Conservation (phyloP, 1,140 invertebrate species). For the Eriocheir sinensis region DNA sequence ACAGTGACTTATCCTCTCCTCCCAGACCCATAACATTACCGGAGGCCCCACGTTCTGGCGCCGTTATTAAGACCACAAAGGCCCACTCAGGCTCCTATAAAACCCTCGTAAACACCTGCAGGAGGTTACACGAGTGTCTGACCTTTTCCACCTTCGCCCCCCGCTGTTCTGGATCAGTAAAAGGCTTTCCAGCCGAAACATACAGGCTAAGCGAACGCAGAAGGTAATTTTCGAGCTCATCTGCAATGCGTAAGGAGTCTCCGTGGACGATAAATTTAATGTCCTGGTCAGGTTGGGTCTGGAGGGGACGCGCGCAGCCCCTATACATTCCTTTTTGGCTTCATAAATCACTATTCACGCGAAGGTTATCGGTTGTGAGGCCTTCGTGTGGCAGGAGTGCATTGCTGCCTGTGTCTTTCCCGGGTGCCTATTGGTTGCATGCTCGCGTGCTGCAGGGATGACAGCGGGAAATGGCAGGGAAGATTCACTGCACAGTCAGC, state of each 20-base stretch:
- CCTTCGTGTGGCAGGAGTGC: background rate
- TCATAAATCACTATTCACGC: conserved; percentile 55
- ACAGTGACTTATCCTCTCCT: conserved; percentile 54
- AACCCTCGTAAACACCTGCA: conserved; percentile 15
- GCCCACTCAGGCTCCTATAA: conserved; percentile 43
- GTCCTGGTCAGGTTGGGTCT: conserved; percentile 3
- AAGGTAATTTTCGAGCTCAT: conserved; percentile 48
- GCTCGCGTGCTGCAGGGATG: background rate
- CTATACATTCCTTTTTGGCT: conserved; percentile 44
- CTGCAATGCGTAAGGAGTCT: conserved; percentile 54
- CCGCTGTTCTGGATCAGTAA: background rate
- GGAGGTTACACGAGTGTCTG: background rate
- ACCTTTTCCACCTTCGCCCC: background rate
- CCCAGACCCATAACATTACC: conserved; percentile 37
- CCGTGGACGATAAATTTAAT: conserved; percentile 54
- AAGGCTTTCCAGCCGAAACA: background rate
- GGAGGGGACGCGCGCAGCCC: background rate
- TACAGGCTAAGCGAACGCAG: background rate
- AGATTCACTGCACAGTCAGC: background rate
- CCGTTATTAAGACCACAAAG: conserved; percentile 19
- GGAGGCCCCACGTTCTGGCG: background rate
- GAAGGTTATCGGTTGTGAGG: background rate
- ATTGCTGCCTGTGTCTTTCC: background rate
- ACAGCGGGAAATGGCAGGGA: background rate
- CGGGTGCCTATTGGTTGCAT: too few relatives aligned